Evolutionary conservation across 1,140 invertebrate genomes (phyloP), one percentile per base, ranked within the genome.

Genomic region (Lethocerus indicus): DNA sequence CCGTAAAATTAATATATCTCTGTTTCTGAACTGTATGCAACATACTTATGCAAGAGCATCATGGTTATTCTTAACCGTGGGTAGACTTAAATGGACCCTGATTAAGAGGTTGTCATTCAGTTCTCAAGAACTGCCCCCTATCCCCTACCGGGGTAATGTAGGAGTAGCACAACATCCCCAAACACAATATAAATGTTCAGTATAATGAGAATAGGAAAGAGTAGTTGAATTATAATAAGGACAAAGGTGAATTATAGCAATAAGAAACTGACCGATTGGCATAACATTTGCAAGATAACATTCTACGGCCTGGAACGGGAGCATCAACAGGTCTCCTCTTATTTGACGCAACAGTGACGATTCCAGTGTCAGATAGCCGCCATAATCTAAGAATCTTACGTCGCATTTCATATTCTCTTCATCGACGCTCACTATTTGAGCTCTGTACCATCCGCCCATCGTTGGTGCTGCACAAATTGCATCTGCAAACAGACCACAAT

Each of bases 221-320:
- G n/a, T n/a, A n/a, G n/a, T n/a, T n/a, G n/a, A n/a, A n/a, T n/a
- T n/a, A n/a, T n/a, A n/a, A n/a, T n/a, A n/a, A n/a, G n/a, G n/a
- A n/a, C n/a, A n/a, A n/a, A n/a, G n/a, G 16, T 32, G 16, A 32
- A 12, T 32, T 32, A 32, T 12, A 47, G 35, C 2, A 13, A 21
- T 3, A 54, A 35, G 59, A 54, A 61, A 65, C 68, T 70, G 66
- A 81, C 85, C 78, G 41, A 78, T 70, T 39, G 91, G 87, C 64
- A 77, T 75, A 49, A 98, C 73, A 68, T 92, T 83, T 9, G 88
- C 87, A 59, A 98, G 68, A 61, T 81, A 80, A 60, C 91, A 89
- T 71, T 97, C 93, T 29, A 86, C 82, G 39, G 92, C 88, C 76
- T 97, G 93, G 71, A 97, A 96, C 18, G 93, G 93, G 58, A 97